Evolutionary conservation across 1,140 invertebrate genomes (phyloP), one percentile per base, ranked within the genome.

Genomic region (Drosophila miranda): DNA sequence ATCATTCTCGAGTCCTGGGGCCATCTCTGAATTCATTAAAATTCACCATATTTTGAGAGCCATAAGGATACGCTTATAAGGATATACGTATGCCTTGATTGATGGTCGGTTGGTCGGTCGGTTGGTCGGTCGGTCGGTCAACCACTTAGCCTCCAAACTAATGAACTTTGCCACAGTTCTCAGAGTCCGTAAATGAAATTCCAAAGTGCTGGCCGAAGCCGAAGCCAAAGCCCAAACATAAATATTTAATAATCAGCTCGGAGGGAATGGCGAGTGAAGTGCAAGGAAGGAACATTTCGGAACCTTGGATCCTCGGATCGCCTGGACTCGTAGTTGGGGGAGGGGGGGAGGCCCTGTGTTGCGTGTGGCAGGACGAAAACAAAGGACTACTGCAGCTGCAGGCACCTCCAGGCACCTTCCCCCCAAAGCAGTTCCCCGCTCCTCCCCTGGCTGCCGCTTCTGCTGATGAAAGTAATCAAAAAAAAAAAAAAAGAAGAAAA

Each of bases 211-310:
- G 8, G 34, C 34, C 71, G 53, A 34, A 51, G 46, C 56, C 62
- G 3, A 5, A 11, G 34, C 11, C 71, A 52, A 34, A 49, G 44
- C 56, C 68, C 4, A 13, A 38, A 58, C 64, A 63, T 86, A 81
- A 84, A 84, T 84, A 86, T 84, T 84, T 80, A 77, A 80, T 84
- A 84, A 84, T 76, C 81, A 84, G 80, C 81, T 73, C 46, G 57
- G 57, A 38, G 28, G 2, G 6, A 11, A 71, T 63, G 74, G 61
- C 60, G 44, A 46, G 34, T 13, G 34, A 70, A 78, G 59, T 63
- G 77, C 53, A 75, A 83, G 74, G 77, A 84, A 76, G 76, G 16
- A 84, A 54, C 57, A 73, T 69, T 55, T 34, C 44, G 23, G 23
- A 26, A 3, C 23, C 23, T 4, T 3, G 23, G 23, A 23, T 23